Evolutionary conservation across 2,888 invertebrate genomes (phyloP).

Genomic region (Trachelus iudaicus): DNA sequence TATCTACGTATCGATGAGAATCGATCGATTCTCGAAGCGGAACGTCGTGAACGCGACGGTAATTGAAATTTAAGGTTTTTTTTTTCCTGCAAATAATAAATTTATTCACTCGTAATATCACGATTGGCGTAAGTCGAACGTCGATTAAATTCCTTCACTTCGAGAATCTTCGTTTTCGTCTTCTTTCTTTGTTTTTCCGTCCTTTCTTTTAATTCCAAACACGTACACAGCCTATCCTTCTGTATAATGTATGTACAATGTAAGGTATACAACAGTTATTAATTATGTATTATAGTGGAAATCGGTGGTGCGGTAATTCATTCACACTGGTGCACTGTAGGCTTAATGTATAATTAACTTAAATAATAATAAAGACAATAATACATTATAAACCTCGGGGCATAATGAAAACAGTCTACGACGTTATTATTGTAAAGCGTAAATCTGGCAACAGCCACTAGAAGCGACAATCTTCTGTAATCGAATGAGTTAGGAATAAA

Average conservation of each 20-base stretch:
- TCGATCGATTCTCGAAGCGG: background rate
- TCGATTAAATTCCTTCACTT: slow-evolving; percentile 17
- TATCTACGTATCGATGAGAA: background rate
- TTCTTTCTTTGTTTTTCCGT: no score
- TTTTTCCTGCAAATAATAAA: no score
- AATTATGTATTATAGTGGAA: slow-evolving; percentile 65
- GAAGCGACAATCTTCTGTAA: slow-evolving; percentile 1
- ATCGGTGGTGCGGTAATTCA: slow-evolving; percentile 52
- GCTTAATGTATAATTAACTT: slow-evolving; percentile 2
- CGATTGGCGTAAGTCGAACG: no score
- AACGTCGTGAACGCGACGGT: no score
- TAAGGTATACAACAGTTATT: slow-evolving; percentile 57
- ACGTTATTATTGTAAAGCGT: no score
- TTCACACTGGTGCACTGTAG: slow-evolving; percentile 51
- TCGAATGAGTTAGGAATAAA: no score
- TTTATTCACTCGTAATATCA: no score
- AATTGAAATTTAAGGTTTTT: no score
- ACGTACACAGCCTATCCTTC: slow-evolving; percentile 31
- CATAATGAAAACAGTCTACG: no score
- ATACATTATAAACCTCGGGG: no score
- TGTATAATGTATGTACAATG: slow-evolving; percentile 31
- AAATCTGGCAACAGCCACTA: slow-evolving; percentile 25
- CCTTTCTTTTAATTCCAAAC: no score
- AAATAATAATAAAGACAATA: slow-evolving; percentile 4
- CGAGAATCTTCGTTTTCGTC: slow-evolving; percentile 38